These are phyloP conservation scores for Zygothrica quintamaculata DNA, from an alignment of 2,888 invertebrate genomes.

Conservation along the genomic window DNA sequence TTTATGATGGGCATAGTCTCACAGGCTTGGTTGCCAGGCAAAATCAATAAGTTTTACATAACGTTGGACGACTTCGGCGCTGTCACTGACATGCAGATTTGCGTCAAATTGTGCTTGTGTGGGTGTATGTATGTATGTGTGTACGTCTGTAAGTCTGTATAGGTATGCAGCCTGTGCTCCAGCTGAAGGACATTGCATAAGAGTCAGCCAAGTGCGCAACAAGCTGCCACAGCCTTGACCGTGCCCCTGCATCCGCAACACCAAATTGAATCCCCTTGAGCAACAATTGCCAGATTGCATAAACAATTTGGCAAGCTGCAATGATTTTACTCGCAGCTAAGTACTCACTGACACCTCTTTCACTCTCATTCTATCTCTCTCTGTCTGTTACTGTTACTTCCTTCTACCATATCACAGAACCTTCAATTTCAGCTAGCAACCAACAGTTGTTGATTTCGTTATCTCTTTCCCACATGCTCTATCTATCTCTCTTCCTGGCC, in stretches of 20 bases:
- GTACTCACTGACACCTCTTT: slow-evolving; percentile 5
- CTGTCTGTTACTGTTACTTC: slow-evolving; percentile 3
- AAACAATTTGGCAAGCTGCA: slow-evolving; percentile 49
- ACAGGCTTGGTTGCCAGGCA: slow-evolving; percentile 47
- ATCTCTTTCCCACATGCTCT: too few species aligned
- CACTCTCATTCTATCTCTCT: too few species aligned
- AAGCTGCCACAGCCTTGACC: slow-evolving; percentile 61
- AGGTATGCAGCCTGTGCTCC: slow-evolving; percentile 45
- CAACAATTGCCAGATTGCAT: slow-evolving; percentile 64
- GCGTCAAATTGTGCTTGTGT: slow-evolving; percentile 40
- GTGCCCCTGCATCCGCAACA: slow-evolving; percentile 34
- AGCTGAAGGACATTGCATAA: slow-evolving; percentile 70
- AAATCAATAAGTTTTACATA: slow-evolving; percentile 77
- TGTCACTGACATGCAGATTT: slow-evolving; percentile 66
- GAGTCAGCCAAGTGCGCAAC: slow-evolving; percentile 63
- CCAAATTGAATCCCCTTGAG: slow-evolving; percentile 29
- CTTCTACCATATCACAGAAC: neutral
- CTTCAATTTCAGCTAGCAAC: slow-evolving; percentile 2
- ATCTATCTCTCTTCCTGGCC: slow-evolving; percentile 24
- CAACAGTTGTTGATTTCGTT: slow-evolving; percentile 39
- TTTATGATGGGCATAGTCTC: slow-evolving; percentile 5
- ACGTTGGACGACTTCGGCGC: slow-evolving; percentile 45
- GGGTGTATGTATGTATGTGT: slow-evolving; percentile 14
- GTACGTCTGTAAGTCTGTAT: slow-evolving; percentile 16
- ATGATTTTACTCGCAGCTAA: slow-evolving; percentile 16